Percentiles rank a stretch among this genome's conserved stretches.
Evolutionary conservation across 2,888 invertebrate genomes (phyloP).

Genomic region (Ditula angustiorana): DNA sequence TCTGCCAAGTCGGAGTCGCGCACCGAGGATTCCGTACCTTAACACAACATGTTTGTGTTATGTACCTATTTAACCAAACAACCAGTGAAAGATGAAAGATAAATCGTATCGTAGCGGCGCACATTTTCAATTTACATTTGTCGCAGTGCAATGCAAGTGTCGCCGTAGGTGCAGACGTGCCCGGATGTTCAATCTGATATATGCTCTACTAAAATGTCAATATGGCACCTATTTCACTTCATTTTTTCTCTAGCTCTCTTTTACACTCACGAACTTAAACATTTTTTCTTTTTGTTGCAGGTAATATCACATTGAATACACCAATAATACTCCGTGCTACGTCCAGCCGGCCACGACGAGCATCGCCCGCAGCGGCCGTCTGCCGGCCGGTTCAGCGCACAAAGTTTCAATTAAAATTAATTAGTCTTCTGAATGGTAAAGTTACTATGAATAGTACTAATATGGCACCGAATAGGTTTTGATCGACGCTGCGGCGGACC

Average conservation of each 20-base stretch:
- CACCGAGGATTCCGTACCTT: too few species aligned
- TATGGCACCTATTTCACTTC: neutral
- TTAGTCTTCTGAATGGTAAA: neutral
- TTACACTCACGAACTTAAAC: neutral
- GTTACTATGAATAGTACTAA: neutral
- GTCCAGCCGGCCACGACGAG: neutral
- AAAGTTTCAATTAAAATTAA: neutral
- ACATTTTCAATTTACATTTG: conserved; percentile 14
- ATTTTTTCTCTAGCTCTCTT: neutral
- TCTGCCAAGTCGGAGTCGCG: too few species aligned
- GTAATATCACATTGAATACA: neutral
- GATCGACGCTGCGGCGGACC: neutral
- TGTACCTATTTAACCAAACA: too few species aligned
- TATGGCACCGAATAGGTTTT: neutral
- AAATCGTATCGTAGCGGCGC: neutral
- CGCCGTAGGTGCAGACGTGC: conserved; percentile 13
- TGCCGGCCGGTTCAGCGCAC: neutral
- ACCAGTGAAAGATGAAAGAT: too few species aligned
- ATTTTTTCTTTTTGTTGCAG: conserved; percentile 12
- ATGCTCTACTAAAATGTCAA: too few species aligned
- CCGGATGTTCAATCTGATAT: too few species aligned
- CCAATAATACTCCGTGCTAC: too few species aligned
- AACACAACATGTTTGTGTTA: too few species aligned
- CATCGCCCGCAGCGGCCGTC: neutral
- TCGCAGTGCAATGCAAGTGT: conserved; percentile 21